Percentiles rank a stretch among this genome's conserved stretches.
These are phyloP conservation scores for Abramis brama DNA, from an alignment of 2,113 vertebrate species.

Conservation along the genomic window DNA sequence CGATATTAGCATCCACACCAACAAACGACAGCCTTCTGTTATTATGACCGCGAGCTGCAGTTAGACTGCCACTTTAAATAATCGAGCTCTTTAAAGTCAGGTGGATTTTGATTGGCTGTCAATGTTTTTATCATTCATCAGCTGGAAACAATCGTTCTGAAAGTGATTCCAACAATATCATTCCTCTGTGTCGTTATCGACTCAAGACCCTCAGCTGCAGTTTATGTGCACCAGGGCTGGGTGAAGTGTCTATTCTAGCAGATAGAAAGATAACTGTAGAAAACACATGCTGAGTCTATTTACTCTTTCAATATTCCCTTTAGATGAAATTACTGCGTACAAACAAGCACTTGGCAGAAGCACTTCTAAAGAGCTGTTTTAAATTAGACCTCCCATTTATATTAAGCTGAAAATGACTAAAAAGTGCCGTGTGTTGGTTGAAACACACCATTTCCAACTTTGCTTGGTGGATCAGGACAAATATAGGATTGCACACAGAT, in stretches of 20 bases:
- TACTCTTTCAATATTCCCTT: neutral
- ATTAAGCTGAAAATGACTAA: neutral
- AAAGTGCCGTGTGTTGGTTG: neutral
- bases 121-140: neutral
- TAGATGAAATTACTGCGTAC: neutral
- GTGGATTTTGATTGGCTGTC: neutral
- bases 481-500: neutral
- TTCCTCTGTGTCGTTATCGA: neutral
- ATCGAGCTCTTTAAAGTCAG: neutral
- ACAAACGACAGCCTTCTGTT: neutral
- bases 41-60: neutral
- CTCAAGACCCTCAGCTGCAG: neutral
- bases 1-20: neutral
- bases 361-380: neutral
- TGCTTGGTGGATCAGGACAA: neutral
- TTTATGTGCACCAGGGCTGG: neutral
- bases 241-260: slow-evolving; percentile 2
- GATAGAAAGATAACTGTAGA: neutral
- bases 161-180: neutral
- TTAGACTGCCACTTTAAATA: neutral
- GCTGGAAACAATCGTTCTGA: neutral
- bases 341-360: neutral
- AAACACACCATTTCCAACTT: neutral
- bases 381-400: neutral
- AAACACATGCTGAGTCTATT: slow-evolving; percentile 1